phyloP scores from a whole-genome alignment of 2,888 invertebrate species.

The Calliopum simillimum region DNA sequence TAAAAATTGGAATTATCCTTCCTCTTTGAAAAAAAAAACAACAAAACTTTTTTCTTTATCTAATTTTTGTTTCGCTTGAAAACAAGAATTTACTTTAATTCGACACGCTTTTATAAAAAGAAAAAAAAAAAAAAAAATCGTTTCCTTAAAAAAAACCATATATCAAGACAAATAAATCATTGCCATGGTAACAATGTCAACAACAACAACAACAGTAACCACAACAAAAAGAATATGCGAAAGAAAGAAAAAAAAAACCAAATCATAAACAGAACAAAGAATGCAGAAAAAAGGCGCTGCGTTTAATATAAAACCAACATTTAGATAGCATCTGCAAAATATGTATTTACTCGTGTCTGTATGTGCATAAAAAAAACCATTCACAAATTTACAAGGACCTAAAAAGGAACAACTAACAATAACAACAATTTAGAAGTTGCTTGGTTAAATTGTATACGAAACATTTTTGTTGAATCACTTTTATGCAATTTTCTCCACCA shows the following conservation, averaged over 20 bases:
- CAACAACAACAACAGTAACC: conserved; percentile 11
- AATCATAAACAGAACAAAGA: conserved; percentile 17
- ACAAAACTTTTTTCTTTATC: background rate
- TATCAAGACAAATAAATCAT: conserved; percentile 6
- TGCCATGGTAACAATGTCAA: conserved; percentile 1
- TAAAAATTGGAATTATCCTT: background rate
- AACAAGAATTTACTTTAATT: conserved; percentile 5
- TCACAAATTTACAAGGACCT: background rate
- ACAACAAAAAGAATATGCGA: too few species aligned
- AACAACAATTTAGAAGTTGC: conserved; percentile 3
- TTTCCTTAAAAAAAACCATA: background rate
- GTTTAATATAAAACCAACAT: conserved; percentile 3
- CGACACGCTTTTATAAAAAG: background rate
- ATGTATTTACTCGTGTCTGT: background rate
- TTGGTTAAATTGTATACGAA: conserved; percentile 1
- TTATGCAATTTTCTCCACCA: background rate
- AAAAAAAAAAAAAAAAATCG: background rate
- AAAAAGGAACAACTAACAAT: conserved; percentile 4
- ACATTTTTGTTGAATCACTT: background rate
- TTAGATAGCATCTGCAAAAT: conserved; percentile 16
- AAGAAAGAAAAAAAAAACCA: too few species aligned
- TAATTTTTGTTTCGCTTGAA: background rate
- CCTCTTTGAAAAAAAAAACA: background rate
- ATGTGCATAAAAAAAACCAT: background rate
- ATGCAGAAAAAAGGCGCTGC: conserved; percentile 3